These are phyloP conservation scores for Chloroclysta siterata DNA, from an alignment of 2,888 invertebrate genomes.

Conservation along the genomic window DNA sequence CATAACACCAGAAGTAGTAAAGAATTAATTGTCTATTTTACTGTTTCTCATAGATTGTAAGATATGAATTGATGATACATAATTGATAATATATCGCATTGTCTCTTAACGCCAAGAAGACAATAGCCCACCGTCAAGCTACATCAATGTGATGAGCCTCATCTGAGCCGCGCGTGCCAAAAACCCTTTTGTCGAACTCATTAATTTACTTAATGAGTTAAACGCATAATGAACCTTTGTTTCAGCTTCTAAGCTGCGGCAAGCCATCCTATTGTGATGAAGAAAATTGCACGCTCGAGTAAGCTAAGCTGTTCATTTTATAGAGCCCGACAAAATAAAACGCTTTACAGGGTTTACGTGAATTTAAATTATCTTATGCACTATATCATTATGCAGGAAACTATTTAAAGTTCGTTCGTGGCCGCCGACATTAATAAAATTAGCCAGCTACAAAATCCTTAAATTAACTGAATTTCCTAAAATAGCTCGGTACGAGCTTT, in stretches of 20 bases:
- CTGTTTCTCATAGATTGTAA: not conserved
- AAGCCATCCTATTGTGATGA: slow-evolving; percentile 61
- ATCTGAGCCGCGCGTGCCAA: slow-evolving; percentile 56
- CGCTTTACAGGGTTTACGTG: slow-evolving; percentile 35
- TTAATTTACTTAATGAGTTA: slow-evolving; percentile 76
- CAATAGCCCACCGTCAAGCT: slow-evolving; percentile 46
- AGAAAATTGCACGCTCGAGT: slow-evolving; percentile 58
- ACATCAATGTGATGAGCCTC: slow-evolving; percentile 61
- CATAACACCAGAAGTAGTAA: not conserved
- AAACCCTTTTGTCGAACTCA: slow-evolving; percentile 66
- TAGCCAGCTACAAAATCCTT: not conserved
- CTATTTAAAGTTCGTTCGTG: slow-evolving; percentile 35
- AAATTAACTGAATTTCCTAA: not conserved
- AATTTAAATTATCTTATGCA: slow-evolving; percentile 29
- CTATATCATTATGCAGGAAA: slow-evolving; percentile 23
- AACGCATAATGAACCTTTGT: slow-evolving; percentile 73
- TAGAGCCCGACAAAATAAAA: slow-evolving; percentile 36
- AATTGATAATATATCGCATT: slow-evolving; percentile 33
- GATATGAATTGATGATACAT: not conserved
- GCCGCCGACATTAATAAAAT: slow-evolving; percentile 12
- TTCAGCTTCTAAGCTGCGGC: slow-evolving; percentile 57
- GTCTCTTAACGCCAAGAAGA: slow-evolving; percentile 33
- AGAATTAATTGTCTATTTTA: not conserved
- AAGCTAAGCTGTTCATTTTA: slow-evolving; percentile 50
- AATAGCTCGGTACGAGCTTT: not conserved